A percentile compares a stretch with the other conserved stretches of the same genome.
These are phyloP conservation scores for Andricus curvator DNA, from an alignment of 2,888 invertebrate genomes.

Conservation along the genomic window DNA sequence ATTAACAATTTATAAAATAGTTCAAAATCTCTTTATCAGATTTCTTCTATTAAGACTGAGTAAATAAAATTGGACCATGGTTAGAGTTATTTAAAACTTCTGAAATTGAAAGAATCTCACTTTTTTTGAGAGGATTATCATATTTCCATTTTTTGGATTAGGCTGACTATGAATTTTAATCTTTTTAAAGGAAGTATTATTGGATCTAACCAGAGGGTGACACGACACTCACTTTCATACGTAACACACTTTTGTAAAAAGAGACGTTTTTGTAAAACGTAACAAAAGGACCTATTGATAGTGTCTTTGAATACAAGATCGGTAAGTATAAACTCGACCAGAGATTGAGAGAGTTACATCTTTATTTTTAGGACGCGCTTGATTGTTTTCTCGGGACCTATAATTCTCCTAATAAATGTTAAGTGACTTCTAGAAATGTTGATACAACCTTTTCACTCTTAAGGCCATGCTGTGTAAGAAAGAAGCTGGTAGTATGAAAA, in stretches of 20 bases:
- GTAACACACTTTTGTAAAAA: slow-evolving; percentile 48
- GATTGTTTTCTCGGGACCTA: background rate
- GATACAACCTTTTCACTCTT: slow-evolving; percentile 7
- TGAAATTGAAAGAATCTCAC: background rate
- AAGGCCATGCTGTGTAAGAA: background rate
- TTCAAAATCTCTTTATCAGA: background rate
- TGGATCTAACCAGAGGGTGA: background rate
- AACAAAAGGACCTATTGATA: slow-evolving; percentile 50
- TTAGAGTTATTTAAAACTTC: background rate
- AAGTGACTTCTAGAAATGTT: slow-evolving; percentile 13
- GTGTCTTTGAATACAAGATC: slow-evolving; percentile 3
- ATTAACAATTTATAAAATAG: background rate
- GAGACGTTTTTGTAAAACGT: slow-evolving; percentile 59
- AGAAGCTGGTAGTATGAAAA: slow-evolving; percentile 40
- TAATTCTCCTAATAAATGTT: background rate
- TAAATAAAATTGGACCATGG: background rate
- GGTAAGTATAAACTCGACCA: background rate
- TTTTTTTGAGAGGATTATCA: background rate
- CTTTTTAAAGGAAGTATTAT: background rate
- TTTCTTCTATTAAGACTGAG: background rate
- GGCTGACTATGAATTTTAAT: background rate
- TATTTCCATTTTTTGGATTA: background rate
- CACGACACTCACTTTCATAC: background rate
- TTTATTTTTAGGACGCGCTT: slow-evolving; percentile 1
- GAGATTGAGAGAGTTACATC: slow-evolving; percentile 16